Percentiles rank a stretch among this genome's conserved stretches.
Conservation (phyloP, 1,140 invertebrate species). For the Drosophila mojavensis region DNA sequence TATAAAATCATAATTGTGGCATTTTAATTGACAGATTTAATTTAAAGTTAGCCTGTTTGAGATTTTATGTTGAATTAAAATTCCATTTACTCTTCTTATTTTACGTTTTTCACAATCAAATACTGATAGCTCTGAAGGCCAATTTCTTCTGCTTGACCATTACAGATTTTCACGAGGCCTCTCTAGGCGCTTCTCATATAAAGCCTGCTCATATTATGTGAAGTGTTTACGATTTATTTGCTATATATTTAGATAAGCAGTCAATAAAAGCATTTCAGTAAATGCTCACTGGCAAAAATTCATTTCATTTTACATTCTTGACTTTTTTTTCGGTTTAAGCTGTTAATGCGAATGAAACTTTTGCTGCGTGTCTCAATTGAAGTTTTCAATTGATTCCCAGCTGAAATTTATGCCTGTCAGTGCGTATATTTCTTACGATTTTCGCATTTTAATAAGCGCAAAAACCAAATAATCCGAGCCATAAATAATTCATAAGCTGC, state of each 20-base stretch:
- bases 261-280: background rate
- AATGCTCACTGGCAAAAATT: background rate
- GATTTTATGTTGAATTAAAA: no score
- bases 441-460: constrained; percentile 49
- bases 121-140: no score
- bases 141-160: no score
- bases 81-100: no score
- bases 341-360: background rate
- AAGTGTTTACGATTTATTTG: background rate
- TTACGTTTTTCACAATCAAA: no score
- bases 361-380: background rate
- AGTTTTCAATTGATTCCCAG: constrained; percentile 18
- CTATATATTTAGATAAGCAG: background rate
- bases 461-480: constrained; percentile 34
- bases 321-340: background rate
- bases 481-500: constrained; percentile 64
- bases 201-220: background rate
- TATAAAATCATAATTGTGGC: constrained; percentile 6
- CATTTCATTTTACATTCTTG: background rate
- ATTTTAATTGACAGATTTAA: background rate
- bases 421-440: constrained; percentile 16
- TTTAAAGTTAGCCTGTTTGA: no score
- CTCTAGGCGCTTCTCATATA: no score
- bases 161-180: no score
- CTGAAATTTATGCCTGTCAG: constrained; percentile 17